Conservation (phyloP, 2,888 invertebrate species). For the Heliconius erato region DNA sequence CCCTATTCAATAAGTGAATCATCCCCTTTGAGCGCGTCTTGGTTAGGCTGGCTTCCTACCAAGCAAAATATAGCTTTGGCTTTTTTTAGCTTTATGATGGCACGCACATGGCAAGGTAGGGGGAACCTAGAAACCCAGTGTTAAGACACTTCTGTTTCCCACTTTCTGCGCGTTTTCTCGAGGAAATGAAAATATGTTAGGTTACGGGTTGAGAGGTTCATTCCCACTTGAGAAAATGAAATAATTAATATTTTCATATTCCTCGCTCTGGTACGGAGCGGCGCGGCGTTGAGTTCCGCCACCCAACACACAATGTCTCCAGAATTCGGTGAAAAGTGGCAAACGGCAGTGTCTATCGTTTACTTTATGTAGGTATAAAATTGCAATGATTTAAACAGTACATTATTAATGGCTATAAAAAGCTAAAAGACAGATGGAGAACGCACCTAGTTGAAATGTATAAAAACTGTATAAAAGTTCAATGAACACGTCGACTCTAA, state of each 20-base stretch:
- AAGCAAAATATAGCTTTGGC: conserved; percentile 53
- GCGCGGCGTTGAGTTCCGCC: no score
- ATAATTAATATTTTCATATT: no score
- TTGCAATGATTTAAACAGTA: background rate
- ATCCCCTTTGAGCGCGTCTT: conserved; percentile 33
- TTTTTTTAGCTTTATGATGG: background rate
- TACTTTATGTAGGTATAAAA: background rate
- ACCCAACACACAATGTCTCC: no score
- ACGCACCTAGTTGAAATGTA: conserved; percentile 54
- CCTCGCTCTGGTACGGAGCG: no score
- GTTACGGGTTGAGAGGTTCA: no score
- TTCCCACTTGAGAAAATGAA: no score
- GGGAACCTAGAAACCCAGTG: background rate
- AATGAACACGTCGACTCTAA: conserved; percentile 70
- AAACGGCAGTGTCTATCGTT: no score
- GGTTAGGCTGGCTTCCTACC: conserved; percentile 29
- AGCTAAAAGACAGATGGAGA: background rate
- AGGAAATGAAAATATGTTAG: background rate
- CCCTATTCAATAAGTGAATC: conserved; percentile 52
- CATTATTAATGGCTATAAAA: conserved; percentile 23
- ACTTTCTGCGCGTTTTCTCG: background rate
- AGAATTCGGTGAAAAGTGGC: no score
- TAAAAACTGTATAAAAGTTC: conserved; percentile 66
- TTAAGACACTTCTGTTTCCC: background rate
- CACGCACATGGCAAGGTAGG: background rate